Conservation (phyloP, 2,888 invertebrate genomes). For the Hirtodrosophila histrioides region DNA sequence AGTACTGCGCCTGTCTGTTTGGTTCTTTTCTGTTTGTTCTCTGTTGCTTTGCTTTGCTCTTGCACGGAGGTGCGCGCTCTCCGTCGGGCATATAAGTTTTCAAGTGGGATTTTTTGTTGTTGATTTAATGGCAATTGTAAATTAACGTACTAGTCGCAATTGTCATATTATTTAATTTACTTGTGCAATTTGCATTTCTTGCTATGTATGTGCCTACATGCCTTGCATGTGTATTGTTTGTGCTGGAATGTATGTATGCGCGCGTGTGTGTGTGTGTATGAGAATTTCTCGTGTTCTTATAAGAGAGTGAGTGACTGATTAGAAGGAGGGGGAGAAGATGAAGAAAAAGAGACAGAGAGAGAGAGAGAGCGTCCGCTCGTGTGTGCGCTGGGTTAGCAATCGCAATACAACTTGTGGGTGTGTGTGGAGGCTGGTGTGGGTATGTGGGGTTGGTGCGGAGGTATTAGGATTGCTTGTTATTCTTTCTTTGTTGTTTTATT, state of each 20-base stretch:
- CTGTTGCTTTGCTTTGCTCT: slow-evolving; percentile 55
- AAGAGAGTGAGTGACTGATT: slow-evolving; percentile 11
- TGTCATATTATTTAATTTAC: slow-evolving; percentile 50
- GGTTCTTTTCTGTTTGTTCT: slow-evolving; percentile 49
- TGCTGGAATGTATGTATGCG: slow-evolving; percentile 42
- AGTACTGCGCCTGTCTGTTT: slow-evolving; percentile 62
- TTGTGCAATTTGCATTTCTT: slow-evolving; percentile 54
- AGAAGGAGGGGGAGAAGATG: slow-evolving; percentile 12
- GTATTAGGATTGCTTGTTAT: slow-evolving; percentile 75
- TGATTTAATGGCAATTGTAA: slow-evolving; percentile 58
- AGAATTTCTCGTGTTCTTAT: slow-evolving; percentile 58
- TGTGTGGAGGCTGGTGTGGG: slow-evolving; percentile 25
- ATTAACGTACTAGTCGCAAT: slow-evolving; percentile 55
- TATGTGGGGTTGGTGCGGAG: slow-evolving; percentile 36
- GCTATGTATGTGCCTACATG: slow-evolving; percentile 18
- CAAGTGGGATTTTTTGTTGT: slow-evolving; percentile 46
- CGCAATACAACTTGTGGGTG: slow-evolving; percentile 37
- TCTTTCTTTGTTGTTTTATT: slow-evolving; percentile 80
- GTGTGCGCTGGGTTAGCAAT: slow-evolving; percentile 54
- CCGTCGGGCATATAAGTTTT: slow-evolving; percentile 42
- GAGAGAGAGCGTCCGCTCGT: slow-evolving; percentile 29
- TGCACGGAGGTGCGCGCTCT: slow-evolving; percentile 36
- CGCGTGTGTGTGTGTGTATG: slow-evolving; percentile 34
- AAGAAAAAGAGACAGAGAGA: slow-evolving; percentile 5
- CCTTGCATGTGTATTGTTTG: slow-evolving; percentile 52